These are phyloP conservation scores for Drosophila kikkawai DNA, from an alignment of 1,140 invertebrate genomes.

Conservation along the genomic window DNA sequence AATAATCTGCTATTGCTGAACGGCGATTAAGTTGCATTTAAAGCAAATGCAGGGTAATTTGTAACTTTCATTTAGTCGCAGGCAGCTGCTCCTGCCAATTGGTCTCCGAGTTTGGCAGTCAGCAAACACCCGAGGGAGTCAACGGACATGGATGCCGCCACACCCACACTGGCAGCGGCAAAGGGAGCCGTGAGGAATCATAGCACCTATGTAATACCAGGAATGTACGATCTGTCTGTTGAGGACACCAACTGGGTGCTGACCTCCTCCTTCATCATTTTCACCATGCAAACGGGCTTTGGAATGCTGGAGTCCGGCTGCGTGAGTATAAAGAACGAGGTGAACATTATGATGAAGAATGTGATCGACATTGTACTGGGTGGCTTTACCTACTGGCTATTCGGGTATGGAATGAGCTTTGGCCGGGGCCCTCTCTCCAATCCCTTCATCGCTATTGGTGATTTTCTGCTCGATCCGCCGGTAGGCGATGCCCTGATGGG, in stretches of 20 bases:
- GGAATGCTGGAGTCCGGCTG: constrained; percentile 96
- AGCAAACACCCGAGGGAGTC: constrained; percentile 1
- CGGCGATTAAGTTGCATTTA: constrained; percentile 58
- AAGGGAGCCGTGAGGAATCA: constrained; percentile 66
- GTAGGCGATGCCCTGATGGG: constrained; percentile 91
- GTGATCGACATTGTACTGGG: constrained; percentile 96
- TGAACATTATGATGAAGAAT: constrained; percentile 99
- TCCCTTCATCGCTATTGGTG: constrained; percentile 90
- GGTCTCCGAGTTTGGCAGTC: constrained; percentile 20
- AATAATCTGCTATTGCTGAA: constrained; percentile 60
- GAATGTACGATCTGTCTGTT: constrained; percentile 86
- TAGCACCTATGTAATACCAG: constrained; percentile 84
- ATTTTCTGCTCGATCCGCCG: constrained; percentile 89
- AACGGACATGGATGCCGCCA: constrained; percentile 55
- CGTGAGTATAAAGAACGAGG: constrained; percentile 97
- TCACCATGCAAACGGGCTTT: constrained; percentile 98
- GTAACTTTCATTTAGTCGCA: constrained; percentile 26
- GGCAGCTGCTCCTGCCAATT: constrained; percentile 8
- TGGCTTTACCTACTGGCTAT: constrained; percentile 95
- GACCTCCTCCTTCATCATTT: constrained; percentile 97
- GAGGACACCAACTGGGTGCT: constrained; percentile 97
- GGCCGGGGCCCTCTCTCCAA: constrained; percentile 90
- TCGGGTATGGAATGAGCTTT: constrained; percentile 97
- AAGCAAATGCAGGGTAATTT: constrained; percentile 65
- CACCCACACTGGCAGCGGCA: constrained; percentile 47